Conservation (phyloP, 2,797 vertebrate species). For the Pantherophis alleghaniensis region DNA sequence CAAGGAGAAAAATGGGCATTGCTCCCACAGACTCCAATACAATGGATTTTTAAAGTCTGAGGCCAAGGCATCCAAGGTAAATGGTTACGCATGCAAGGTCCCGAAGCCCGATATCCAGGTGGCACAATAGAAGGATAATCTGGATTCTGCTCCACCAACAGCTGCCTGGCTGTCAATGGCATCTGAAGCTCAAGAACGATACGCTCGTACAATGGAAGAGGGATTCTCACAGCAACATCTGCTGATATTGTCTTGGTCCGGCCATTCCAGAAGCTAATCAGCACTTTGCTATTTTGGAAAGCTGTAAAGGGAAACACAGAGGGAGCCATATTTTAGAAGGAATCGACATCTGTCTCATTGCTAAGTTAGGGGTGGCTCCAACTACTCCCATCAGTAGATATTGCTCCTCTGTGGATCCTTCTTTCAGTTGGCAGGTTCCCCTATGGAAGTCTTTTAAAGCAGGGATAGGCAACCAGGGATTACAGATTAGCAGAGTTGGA, state of each 20-base stretch:
- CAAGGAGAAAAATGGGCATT: neutral
- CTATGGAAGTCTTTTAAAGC: no score
- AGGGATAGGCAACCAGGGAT: neutral
- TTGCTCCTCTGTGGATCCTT: neutral
- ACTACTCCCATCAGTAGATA: no score
- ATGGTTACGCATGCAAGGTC: neutral
- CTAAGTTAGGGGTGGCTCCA: neutral
- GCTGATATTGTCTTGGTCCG: slow-evolving; percentile 59
- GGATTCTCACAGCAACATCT: slow-evolving; percentile 51
- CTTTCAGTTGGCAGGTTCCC: neutral
- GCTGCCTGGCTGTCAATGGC: slow-evolving; percentile 62
- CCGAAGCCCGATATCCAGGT: slow-evolving; percentile 56
- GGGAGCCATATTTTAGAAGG: slow-evolving; percentile 2
- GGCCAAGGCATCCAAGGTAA: slow-evolving; percentile 5
- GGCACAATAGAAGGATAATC: slow-evolving; percentile 56
- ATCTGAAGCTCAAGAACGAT: slow-evolving; percentile 70
- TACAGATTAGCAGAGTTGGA: no score
- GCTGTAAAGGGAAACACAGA: slow-evolving; percentile 5
- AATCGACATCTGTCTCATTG: neutral
- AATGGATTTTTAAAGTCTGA: neutral
- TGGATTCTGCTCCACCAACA: slow-evolving; percentile 60
- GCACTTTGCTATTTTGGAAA: slow-evolving; percentile 32
- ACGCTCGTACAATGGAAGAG: slow-evolving; percentile 53
- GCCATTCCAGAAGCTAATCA: slow-evolving; percentile 74
- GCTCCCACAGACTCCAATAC: slow-evolving; percentile 3